Evolutionary conservation across 2,888 invertebrate species (phyloP).

Genomic region (Epiblema foenella): DNA sequence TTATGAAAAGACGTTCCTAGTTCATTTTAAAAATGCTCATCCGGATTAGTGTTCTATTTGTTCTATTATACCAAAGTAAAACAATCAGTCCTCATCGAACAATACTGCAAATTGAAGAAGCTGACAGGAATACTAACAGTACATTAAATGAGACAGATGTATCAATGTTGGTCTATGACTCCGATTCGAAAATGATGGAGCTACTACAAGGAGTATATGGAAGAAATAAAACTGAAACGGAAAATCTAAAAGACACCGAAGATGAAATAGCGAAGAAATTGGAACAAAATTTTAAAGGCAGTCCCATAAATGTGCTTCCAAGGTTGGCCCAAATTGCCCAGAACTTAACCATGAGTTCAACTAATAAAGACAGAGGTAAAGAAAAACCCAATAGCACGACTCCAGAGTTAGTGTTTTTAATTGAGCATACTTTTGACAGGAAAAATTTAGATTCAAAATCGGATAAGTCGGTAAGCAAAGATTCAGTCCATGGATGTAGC

Average conservation of each 20-base stretch:
- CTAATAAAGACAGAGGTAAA: neutral
- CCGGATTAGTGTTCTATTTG: neutral
- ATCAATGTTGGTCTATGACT: neutral
- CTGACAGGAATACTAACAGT: neutral
- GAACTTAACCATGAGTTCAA: too few species aligned
- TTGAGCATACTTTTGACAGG: neutral
- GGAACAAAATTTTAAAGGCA: neutral
- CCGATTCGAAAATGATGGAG: neutral
- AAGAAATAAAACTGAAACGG: neutral
- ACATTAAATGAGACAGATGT: neutral
- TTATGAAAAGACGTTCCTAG: neutral
- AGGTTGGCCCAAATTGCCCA: neutral
- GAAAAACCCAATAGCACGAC: neutral
- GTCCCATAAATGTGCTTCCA: neutral
- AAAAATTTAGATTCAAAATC: neutral
- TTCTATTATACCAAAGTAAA: slow-evolving; percentile 1
- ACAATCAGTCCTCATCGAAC: neutral
- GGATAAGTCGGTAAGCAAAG: neutral
- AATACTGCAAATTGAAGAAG: neutral
- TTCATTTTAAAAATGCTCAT: slow-evolving; percentile 4
- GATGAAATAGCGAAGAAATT: slow-evolving; percentile 1
- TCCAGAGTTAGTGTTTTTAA: neutral
- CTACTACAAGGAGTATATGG: slow-evolving; percentile 2
- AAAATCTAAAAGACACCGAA: neutral
- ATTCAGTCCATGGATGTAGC: neutral